Base-by-base conservation (phyloP, 2,888 invertebrate species). In the Leucophora obtusa region DNA sequence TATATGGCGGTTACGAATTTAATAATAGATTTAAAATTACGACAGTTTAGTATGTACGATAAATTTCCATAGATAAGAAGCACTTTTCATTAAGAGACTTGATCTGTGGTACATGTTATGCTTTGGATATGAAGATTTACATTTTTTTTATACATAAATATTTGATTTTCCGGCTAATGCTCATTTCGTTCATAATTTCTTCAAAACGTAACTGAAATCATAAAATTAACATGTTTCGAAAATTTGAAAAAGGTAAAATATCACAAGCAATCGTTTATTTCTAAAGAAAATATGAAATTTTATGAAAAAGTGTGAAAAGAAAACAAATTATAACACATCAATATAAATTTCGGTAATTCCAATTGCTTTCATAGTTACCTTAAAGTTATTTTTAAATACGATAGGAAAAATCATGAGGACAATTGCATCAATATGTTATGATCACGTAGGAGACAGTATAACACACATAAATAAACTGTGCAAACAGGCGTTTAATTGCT, bases 11-110 rank as follows among this genome's bases (percentile, higher is more conserved):
- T 76, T 77, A 47, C 54, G 28, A 43, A 15, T 53, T 59, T 56
- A 77, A 77, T 56, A 77, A 77, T 77, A 53, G 43, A 71, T 71
- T 73, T 73, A 24, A 58, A 79, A 74, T 69, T 73, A 65, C 65
- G 69, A 63, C 73, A 73, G 70, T 63, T 63, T 24, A 58, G 53
- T 65, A 38, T 38, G 38, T 38, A 38, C 11, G 1, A 14, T 7
- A 7, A 28, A 28, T 28, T 28, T 28, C 38, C 8, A 6, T 38
- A 28, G 38, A 38, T 38, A 38, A 11, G 38, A 11, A 38, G 38
- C 38, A 38, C 38, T 38, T 28, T 28, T 28, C 28, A 28, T 28
- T 28, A 28, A 28, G 6, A 21, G 21, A 21, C 35, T 5, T 35
- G 35, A 1, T 35, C 10, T 35, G 35, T 9, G 35, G 10, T 5